A percentile compares a stretch with the other conserved stretches of the same genome.
Conservation (phyloP, 1,140 invertebrate species). For the Orussus abietinus region DNA sequence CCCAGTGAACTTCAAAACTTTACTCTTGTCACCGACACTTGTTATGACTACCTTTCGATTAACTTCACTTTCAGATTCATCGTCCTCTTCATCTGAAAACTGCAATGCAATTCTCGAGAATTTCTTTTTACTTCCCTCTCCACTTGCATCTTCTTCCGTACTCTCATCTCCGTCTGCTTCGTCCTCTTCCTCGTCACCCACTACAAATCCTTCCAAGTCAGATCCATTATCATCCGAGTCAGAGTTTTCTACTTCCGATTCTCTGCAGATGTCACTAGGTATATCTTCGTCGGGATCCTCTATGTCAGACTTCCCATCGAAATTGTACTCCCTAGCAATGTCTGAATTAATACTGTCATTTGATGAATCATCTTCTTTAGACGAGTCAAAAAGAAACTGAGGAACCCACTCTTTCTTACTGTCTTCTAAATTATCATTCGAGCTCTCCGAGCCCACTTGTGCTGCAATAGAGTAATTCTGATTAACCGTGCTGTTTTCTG, state of each 20-base stretch:
- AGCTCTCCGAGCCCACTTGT: too few relatives aligned
- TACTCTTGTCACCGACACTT: too few relatives aligned
- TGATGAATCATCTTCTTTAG: conserved; percentile 3
- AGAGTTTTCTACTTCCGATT: conserved; percentile 36
- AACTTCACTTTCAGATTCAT: neutral
- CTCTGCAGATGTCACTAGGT: conserved; percentile 33
- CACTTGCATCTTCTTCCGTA: neutral
- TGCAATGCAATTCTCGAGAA: neutral
- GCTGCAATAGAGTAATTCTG: too few relatives aligned
- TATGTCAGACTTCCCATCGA: conserved; percentile 21
- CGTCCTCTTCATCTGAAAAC: neutral
- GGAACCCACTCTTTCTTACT: too few relatives aligned
- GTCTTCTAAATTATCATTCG: too few relatives aligned
- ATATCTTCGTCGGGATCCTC: conserved; percentile 38
- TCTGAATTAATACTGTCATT: conserved; percentile 30
- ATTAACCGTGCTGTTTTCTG: too few relatives aligned
- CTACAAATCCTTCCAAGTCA: conserved; percentile 36
- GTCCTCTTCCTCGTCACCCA: conserved; percentile 26
- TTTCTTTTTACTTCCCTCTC: conserved; percentile 9
- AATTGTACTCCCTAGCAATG: conserved; percentile 35
- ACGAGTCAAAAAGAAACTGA: too few relatives aligned
- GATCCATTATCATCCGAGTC: conserved; percentile 32
- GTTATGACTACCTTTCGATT: too few relatives aligned
- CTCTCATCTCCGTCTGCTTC: conserved; percentile 11
- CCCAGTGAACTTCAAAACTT: neutral